Evolutionary conservation across 1,140 invertebrate species (phyloP).

Genomic region (Rhopalosiphum maidis): DNA sequence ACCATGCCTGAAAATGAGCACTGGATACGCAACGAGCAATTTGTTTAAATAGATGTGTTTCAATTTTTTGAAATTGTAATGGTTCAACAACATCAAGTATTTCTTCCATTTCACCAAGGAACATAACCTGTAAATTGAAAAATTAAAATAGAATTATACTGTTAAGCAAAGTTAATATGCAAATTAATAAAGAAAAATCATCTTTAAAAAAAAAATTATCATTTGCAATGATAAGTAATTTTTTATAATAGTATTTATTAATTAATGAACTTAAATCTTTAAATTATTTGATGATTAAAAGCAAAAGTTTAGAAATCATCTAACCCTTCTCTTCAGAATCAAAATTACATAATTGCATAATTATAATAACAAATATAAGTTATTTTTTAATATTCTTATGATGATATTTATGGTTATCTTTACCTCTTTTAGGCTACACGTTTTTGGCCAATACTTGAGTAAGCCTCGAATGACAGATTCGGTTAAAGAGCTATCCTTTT

Average conservation of each 20-base stretch:
- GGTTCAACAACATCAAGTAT: constrained; percentile 99
- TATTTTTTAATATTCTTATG: not conserved
- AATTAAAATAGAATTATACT: not conserved
- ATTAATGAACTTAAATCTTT: not conserved
- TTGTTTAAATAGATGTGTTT: constrained; percentile 95
- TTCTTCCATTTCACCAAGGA: constrained; percentile 96
- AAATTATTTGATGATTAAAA: not conserved
- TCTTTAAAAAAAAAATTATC: not conserved
- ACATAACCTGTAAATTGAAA: constrained; percentile 79
- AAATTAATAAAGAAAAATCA: too few species aligned
- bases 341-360: not conserved
- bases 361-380: not conserved
- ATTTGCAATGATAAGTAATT: not conserved
- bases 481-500: constrained; percentile 96
- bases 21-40: constrained; percentile 98
- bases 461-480: constrained; percentile 95
- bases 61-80: constrained; percentile 96
- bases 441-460: constrained; percentile 99
- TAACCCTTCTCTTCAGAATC: not conserved
- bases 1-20: constrained; percentile 91
- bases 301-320: not conserved
- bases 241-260: not conserved
- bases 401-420: not conserved
- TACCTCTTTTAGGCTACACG: constrained; percentile 95
- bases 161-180: not conserved